Conservation (phyloP, 2,888 invertebrate genomes). For the Odontocolon sp. region DNA sequence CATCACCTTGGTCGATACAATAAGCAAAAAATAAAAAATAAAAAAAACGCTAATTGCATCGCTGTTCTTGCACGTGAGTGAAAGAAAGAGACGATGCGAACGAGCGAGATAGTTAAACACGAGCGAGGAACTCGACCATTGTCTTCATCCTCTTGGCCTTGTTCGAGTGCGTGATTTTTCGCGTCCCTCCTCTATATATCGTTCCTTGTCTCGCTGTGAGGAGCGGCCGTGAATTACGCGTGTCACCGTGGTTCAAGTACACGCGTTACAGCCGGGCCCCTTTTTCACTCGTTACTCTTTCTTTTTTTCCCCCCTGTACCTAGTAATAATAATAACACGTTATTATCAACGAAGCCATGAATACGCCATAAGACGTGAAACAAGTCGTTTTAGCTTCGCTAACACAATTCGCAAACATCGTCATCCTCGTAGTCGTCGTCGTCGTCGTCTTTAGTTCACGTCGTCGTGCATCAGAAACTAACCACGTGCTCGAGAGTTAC, state of each 20-base stretch:
- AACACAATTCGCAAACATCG: background rate
- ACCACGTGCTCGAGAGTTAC: too few species aligned
- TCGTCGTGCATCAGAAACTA: too few species aligned
- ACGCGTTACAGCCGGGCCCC: background rate
- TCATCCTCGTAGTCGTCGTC: too few species aligned
- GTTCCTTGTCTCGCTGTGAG: background rate
- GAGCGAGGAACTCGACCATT: conserved; percentile 42
- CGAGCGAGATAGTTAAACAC: background rate
- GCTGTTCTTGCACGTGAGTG: background rate
- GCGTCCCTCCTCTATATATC: background rate
- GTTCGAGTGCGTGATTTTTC: conserved; percentile 49
- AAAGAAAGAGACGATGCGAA: background rate
- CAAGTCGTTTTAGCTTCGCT: background rate
- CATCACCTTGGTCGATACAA: conserved; percentile 42
- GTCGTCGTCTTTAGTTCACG: too few species aligned
- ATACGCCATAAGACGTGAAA: background rate
- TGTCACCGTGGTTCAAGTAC: conserved; percentile 46
- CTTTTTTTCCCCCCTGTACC: background rate
- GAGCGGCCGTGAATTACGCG: conserved; percentile 48
- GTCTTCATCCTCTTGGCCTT: conserved; percentile 45
- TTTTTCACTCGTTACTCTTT: background rate
- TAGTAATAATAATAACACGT: background rate
- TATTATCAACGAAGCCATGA: background rate
- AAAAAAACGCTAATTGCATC: conserved; percentile 31
- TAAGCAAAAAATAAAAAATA: conserved; percentile 3